A percentile compares a stretch with the other conserved stretches of the same genome.
Evolutionary conservation across 1,140 invertebrate genomes (phyloP).

Genomic region (Eumeta japonica): DNA sequence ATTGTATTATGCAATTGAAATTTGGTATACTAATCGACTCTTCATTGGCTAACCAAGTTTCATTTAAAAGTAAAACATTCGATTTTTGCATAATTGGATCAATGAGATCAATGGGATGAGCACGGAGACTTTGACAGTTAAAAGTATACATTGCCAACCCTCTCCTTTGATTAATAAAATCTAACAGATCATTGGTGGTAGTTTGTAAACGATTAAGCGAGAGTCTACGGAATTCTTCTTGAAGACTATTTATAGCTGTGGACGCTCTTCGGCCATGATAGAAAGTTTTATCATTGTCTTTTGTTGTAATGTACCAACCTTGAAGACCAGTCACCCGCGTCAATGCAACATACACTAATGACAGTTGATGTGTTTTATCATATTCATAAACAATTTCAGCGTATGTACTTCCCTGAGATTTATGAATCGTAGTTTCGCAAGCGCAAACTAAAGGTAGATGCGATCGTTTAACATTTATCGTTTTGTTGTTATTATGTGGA

Average conservation of each 20-base stretch:
- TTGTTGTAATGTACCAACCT: constrained; percentile 14
- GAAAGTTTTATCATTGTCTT: constrained; percentile 16
- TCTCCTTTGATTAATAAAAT: not conserved
- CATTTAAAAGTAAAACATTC: not conserved
- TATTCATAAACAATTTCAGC: constrained; percentile 20
- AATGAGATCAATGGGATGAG: not conserved
- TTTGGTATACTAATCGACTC: not conserved
- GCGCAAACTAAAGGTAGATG: constrained; percentile 20
- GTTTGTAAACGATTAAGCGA: not conserved
- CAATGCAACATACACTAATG: constrained; percentile 19
- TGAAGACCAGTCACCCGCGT: constrained; percentile 14
- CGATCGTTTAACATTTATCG: constrained; percentile 14
- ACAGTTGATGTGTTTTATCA: constrained; percentile 5
- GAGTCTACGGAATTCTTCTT: not conserved
- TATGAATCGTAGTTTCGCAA: constrained; percentile 21
- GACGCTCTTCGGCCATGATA: constrained; percentile 11
- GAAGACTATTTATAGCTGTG: not conserved
- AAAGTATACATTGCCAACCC: constrained; percentile 5
- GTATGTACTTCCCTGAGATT: constrained; percentile 13
- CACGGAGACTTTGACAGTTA: constrained; percentile 1
- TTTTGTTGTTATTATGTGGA: constrained; percentile 13
- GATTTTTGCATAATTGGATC: not conserved
- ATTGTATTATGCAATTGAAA: not conserved
- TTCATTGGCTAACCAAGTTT: not conserved
- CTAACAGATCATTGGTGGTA: not conserved